Evolutionary conservation across 2,797 vertebrate genomes (phyloP), one percentile per base, ranked within the genome.

Genomic region (Microtus obscurus): DNA sequence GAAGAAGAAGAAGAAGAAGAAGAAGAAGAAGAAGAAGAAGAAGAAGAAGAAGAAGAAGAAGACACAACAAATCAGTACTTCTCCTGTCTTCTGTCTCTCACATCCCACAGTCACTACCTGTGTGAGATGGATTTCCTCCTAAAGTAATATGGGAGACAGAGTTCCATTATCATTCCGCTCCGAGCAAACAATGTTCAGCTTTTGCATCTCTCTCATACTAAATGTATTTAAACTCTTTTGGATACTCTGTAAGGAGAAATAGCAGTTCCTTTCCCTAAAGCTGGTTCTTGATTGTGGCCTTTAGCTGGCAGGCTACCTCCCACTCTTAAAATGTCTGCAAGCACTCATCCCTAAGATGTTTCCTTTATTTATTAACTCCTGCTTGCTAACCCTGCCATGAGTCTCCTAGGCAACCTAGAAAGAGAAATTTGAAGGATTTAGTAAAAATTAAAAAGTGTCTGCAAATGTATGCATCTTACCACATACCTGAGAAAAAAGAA

Each of bases 391-490:
- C 51, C 10, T 16, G 27, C 56, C 13, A 73, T 23, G 23, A 71
- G 77, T 81, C 23, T 80, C 90, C 87, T 78, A 95, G 89, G 82
- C 85, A 96, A 95, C 71, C 27, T 82, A 87, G 63, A 79, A 90
- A 81, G 40, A 80, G 93, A 95, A 93, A 76, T 4, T 63, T 87
- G 91, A 73, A 67, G 11, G 16, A 56, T 48, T 95, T 91, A 87
- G 74, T 92, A 95, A 97, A 95, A 91, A 69, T 83, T 78, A 80
- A 91, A 93, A 87, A 37, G 83, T 63, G 37, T 71, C 93, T 89
- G 74, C 48, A 94, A 88, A 95, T 94, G 89, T 96, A 89, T 37
- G 61, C 63, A 76, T 89, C 80, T 96, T 96, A 79, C 76, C 80
- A 97, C 34, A 95, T 3, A 96, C 29, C 71, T 94, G 78, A 69